Evolutionary conservation across 2,113 vertebrate genomes (phyloP).

Genomic region (Pelmatolapia mariae): DNA sequence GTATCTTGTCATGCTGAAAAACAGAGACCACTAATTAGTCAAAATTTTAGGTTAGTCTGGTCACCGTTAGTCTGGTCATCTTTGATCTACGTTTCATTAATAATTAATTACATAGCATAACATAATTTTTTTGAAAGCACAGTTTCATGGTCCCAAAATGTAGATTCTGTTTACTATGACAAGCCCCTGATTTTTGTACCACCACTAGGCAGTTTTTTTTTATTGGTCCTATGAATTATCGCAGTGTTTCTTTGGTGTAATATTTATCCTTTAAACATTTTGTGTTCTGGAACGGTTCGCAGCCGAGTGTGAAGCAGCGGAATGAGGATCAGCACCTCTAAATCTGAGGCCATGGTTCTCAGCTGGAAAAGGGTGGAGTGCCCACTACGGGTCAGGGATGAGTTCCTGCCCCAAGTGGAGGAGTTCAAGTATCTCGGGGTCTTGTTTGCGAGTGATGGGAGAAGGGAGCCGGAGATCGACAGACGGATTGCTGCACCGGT

Average conservation of each 20-base stretch:
- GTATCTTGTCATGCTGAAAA: neutral
- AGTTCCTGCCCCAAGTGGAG: neutral
- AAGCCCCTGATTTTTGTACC: neutral
- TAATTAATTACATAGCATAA: neutral
- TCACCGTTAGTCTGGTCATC: neutral
- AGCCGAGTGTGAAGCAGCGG: neutral
- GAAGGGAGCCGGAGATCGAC: neutral
- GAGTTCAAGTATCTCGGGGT: neutral
- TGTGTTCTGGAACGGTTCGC: neutral
- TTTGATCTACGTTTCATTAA: neutral
- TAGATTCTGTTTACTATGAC: neutral
- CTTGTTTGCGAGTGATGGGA: too few relatives aligned
- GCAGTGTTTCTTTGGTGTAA: neutral
- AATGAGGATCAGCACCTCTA: neutral
- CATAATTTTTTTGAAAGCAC: neutral
- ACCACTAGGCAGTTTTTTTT: neutral
- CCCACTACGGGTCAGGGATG: rapidly evolving
- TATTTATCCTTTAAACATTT: neutral
- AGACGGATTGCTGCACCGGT: neutral
- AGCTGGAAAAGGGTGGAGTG: neutral
- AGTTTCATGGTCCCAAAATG: neutral
- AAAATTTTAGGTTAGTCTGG: neutral
- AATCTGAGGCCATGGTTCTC: neutral
- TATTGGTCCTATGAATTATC: neutral
- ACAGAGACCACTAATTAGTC: neutral